Evolutionary conservation across 2,888 invertebrate genomes (phyloP).

Genomic region (Luperina testacea): DNA sequence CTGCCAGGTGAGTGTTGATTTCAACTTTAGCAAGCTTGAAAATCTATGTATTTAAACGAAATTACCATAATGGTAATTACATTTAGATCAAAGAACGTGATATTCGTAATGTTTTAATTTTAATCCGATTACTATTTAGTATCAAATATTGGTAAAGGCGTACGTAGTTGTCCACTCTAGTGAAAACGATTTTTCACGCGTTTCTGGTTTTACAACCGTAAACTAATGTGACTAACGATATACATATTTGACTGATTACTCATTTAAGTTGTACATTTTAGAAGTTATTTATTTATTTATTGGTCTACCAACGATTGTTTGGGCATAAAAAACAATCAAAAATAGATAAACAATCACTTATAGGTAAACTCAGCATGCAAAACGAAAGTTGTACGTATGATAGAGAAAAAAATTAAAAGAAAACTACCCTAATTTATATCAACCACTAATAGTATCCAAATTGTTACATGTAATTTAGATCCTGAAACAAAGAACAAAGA

Average conservation of each 20-base stretch:
- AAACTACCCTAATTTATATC: no score
- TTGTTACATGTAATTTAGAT: no score
- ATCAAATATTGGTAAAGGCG: background rate
- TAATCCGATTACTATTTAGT: constrained; percentile 10
- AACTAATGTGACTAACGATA: background rate
- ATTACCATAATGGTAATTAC: constrained; percentile 1
- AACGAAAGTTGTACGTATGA: no score
- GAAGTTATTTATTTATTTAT: no score
- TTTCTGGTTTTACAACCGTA: background rate
- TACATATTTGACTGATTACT: background rate
- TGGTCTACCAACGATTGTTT: no score
- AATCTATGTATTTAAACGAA: constrained; percentile 18
- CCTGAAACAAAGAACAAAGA: no score
- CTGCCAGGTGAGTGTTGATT: background rate
- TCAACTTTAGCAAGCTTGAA: constrained; percentile 13
- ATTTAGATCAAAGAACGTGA: constrained; percentile 19
- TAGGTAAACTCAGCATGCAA: no score
- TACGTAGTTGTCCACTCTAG: background rate
- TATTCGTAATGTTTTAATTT: constrained; percentile 7
- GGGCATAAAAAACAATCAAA: no score
- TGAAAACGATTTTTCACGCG: background rate
- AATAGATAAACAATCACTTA: no score
- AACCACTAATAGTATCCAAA: no score
- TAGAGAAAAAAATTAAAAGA: no score
- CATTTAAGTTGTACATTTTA: background rate